Conservation (phyloP, 2,113 vertebrate genomes). For the Myocastor coypus region DNA sequence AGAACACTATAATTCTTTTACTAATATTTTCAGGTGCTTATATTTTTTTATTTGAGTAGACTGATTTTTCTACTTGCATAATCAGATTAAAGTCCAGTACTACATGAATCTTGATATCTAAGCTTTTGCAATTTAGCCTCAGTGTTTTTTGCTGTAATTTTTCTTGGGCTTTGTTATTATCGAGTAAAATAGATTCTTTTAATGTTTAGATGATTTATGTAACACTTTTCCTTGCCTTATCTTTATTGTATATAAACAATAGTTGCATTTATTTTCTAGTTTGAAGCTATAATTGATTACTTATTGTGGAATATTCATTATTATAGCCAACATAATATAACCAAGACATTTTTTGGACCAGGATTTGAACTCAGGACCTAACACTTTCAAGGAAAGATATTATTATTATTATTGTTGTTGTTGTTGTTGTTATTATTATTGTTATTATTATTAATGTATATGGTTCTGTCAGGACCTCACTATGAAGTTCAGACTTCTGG, state of each 20-base stretch:
- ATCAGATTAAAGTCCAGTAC: background rate
- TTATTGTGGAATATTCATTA: slow-evolving; percentile 2
- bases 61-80: background rate
- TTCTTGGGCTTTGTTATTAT: background rate
- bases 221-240: background rate
- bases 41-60: background rate
- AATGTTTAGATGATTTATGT: background rate
- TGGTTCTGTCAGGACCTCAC: too few relatives aligned
- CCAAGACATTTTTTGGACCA: background rate
- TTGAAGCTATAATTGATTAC: background rate
- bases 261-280: slow-evolving; percentile 40
- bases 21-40: background rate
- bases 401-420: too few relatives aligned
- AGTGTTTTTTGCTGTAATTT: background rate
- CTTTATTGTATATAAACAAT: background rate
- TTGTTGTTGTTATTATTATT: too few relatives aligned
- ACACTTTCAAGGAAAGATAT: too few relatives aligned
- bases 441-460: too few relatives aligned
- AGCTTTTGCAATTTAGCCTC: background rate
- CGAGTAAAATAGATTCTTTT: slow-evolving; percentile 5
- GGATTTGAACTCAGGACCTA: too few relatives aligned
- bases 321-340: background rate
- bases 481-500: too few relatives aligned
- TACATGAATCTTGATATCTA: background rate
- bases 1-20: background rate